Conservation (phyloP, 2,888 invertebrate genomes). For the Acrobasis suavella region DNA sequence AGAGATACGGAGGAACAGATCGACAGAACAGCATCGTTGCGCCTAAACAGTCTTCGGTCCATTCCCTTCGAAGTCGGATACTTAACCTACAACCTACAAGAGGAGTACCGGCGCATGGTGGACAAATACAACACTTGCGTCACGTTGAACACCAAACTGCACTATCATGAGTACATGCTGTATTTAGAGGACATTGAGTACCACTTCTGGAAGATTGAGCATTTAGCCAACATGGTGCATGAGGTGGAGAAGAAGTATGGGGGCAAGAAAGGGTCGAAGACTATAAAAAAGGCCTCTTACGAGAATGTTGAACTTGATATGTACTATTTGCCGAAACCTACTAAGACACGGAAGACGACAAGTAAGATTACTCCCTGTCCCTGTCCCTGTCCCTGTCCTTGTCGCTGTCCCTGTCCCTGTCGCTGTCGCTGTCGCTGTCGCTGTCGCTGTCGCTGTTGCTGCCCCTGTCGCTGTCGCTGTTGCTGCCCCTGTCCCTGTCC, state of each 20-base stretch:
- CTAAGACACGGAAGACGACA: too few relatives aligned
- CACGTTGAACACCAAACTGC: conserved; percentile 11
- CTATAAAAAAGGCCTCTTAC: too few relatives aligned
- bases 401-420: too few relatives aligned
- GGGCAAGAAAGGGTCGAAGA: background rate
- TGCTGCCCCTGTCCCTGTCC: too few relatives aligned
- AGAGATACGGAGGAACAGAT: conserved; percentile 26
- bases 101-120: conserved; percentile 51
- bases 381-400: background rate
- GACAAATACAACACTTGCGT: conserved; percentile 41
- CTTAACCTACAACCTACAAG: conserved; percentile 35
- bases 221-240: conserved; percentile 49
- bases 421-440: too few relatives aligned
- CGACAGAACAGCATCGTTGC: background rate
- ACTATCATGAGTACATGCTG: conserved; percentile 29
- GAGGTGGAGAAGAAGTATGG: conserved; percentile 46
- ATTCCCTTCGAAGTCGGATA: conserved; percentile 31
- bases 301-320: too few relatives aligned
- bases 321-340: too few relatives aligned
- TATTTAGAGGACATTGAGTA: conserved; percentile 40
- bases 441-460: too few relatives aligned
- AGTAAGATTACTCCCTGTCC: background rate
- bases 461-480: too few relatives aligned
- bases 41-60: conserved; percentile 16
- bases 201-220: conserved; percentile 46